These are phyloP conservation scores for Dendronephthya gigantea DNA, from an alignment of 64 coral and sea anemone species.

Conservation along the genomic window DNA sequence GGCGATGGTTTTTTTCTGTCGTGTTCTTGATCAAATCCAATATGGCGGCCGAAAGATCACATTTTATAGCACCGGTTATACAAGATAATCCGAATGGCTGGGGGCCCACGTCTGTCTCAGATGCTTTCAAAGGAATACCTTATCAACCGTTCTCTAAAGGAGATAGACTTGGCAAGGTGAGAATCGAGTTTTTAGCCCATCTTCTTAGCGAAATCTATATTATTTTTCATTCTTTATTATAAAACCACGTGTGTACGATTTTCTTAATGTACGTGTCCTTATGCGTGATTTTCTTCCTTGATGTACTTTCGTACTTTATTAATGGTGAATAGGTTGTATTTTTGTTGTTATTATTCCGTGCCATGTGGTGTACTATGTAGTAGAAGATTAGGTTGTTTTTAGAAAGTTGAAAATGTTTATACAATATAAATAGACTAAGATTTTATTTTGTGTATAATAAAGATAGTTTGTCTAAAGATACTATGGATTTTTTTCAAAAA, in stretches of 20 bases:
- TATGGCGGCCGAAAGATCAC: constrained; percentile 19
- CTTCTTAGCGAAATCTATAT: background rate
- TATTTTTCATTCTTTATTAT: background rate
- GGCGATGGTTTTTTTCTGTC: background rate
- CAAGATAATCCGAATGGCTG: constrained; percentile 98
- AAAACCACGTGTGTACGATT: background rate
- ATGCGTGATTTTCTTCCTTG: too few relatives aligned
- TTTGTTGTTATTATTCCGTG: too few relatives aligned
- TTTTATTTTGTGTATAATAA: too few relatives aligned
- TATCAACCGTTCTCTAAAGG: constrained; percentile 99
- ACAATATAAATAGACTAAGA: too few relatives aligned
- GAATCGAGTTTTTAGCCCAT: background rate
- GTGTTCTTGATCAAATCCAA: background rate
- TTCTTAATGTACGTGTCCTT: too few relatives aligned
- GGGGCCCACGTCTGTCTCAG: constrained; percentile 87
- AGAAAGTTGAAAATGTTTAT: too few relatives aligned
- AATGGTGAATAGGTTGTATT: too few relatives aligned
- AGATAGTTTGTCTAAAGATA: too few relatives aligned
- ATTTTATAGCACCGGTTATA: constrained; percentile 81
- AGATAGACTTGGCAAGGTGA: constrained; percentile 96
- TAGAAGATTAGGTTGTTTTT: too few relatives aligned
- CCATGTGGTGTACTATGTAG: too few relatives aligned
- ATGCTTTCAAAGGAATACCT: constrained; percentile 93
- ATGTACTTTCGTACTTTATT: too few relatives aligned
- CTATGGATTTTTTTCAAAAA: background rate